Percentiles rank a stretch among this genome's conserved stretches.
Evolutionary conservation across 2,797 vertebrate species (phyloP).

Genomic region (Cirrhinus mrigala): DNA sequence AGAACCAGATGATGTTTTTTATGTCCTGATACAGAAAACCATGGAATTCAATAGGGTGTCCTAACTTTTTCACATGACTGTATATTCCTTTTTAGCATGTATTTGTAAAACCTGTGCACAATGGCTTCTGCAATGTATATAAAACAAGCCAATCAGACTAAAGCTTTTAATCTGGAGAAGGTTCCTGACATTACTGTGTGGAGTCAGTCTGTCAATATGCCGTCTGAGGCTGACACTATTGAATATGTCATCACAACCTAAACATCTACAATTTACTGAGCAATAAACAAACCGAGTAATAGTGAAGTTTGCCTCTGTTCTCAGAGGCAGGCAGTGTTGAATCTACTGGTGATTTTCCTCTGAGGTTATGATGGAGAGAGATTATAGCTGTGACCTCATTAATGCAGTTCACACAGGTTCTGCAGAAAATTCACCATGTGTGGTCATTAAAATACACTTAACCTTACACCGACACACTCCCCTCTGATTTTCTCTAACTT

Average conservation of each 20-base stretch:
- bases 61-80: too few species aligned
- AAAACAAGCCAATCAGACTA: background rate
- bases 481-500: background rate
- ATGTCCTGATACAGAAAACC: too few species aligned
- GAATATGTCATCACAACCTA: background rate
- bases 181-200: background rate
- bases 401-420: constrained; percentile 20
- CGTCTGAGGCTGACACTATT: background rate
- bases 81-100: too few species aligned
- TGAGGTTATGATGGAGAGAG: background rate
- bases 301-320: background rate
- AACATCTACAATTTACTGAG: background rate
- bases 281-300: background rate
- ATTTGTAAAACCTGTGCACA: background rate
- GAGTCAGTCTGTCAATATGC: background rate
- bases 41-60: too few species aligned
- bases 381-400: constrained; percentile 10
- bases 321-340: background rate
- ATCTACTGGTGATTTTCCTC: background rate
- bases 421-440: constrained; percentile 12
- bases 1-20: too few species aligned
- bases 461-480: constrained; percentile 9
- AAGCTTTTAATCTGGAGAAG: background rate
- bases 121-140: background rate
- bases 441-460: constrained; percentile 42